Percentiles rank a stretch among this genome's conserved stretches.
Evolutionary conservation across 2,888 invertebrate species (phyloP).

Genomic region (Eupeodes luniger): DNA sequence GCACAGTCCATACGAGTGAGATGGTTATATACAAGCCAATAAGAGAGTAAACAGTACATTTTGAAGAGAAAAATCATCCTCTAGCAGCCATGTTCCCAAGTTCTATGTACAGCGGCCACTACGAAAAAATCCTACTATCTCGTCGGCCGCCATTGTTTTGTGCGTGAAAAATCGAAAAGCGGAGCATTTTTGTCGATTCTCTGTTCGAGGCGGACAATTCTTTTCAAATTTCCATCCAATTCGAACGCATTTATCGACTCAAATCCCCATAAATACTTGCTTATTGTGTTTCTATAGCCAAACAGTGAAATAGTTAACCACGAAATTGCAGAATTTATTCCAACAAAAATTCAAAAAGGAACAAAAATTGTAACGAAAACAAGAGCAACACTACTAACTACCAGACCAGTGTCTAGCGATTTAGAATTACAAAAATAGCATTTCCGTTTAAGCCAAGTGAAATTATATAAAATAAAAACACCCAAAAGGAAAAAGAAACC

Average conservation of each 20-base stretch:
- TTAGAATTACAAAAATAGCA: conserved; percentile 73
- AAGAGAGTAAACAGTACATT: conserved; percentile 56
- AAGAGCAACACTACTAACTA: conserved; percentile 63
- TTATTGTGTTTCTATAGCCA: conserved; percentile 24
- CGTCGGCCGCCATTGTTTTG: conserved; percentile 72
- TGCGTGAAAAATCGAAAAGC: conserved; percentile 68
- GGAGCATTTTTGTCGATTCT: conserved; percentile 73
- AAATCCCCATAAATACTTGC: conserved; percentile 7
- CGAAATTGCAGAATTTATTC: conserved; percentile 27
- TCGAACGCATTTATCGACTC: conserved; percentile 21
- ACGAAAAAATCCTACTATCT: conserved; percentile 73
- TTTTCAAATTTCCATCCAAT: conserved; percentile 46
- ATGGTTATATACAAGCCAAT: conserved; percentile 39
- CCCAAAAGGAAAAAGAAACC: background rate
- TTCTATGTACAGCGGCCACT: conserved; percentile 68
- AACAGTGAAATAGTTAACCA: conserved; percentile 37
- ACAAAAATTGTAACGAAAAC: conserved; percentile 67
- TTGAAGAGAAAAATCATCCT: conserved; percentile 28
- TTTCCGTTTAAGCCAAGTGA: conserved; percentile 67
- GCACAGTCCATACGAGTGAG: conserved; percentile 21
- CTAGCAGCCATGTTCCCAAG: conserved; percentile 57
- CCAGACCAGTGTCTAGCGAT: conserved; percentile 10
- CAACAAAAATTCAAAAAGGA: conserved; percentile 54
- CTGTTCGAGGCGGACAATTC: conserved; percentile 60
- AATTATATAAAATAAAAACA: conserved; percentile 69